A percentile compares a stretch with the other conserved stretches of the same genome.
Conservation (phyloP, 2,797 vertebrate genomes). For the Malacoraja senta region DNA sequence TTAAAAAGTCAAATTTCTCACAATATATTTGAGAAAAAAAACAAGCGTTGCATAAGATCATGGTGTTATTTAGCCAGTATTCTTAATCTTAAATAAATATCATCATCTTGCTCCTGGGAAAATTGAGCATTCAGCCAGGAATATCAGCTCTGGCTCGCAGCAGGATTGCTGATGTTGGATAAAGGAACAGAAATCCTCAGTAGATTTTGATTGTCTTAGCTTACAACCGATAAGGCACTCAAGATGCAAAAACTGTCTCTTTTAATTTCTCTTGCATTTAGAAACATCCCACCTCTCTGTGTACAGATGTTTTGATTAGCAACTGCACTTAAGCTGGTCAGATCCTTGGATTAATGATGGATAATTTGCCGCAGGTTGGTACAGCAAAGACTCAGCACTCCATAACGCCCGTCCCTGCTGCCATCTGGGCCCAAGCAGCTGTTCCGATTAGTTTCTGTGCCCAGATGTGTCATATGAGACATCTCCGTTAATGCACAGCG, state of each 20-base stretch:
- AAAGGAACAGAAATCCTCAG: conserved; percentile 2
- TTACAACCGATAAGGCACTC: conserved; percentile 14
- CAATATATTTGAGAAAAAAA: background rate
- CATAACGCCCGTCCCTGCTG: conserved; percentile 82
- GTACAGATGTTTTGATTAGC: conserved; percentile 93
- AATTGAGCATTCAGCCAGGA: background rate
- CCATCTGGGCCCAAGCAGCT: conserved; percentile 99
- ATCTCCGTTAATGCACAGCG: conserved; percentile 76
- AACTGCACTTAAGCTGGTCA: conserved; percentile 92
- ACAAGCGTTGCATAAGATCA: background rate
- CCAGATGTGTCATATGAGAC: conserved; percentile 99
- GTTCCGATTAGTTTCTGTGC: conserved; percentile 99
- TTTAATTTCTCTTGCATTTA: conserved; percentile 36
- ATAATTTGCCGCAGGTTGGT: conserved; percentile 99
- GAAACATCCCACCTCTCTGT: conserved; percentile 26
- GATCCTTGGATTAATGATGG: conserved; percentile 98
- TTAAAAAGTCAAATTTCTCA: background rate
- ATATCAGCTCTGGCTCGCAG: background rate
- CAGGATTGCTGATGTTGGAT: conserved; percentile 1
- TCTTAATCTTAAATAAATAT: conserved; percentile 26
- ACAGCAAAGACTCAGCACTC: conserved; percentile 64
- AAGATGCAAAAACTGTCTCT: conserved; percentile 18
- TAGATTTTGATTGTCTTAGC: conserved; percentile 31
- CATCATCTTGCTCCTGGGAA: conserved; percentile 21
- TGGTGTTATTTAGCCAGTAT: background rate